Evolutionary conservation across 35 echinoderm and acorn worm genomes (phyloP), one percentile per base, ranked within the genome.

Genomic region (Hemicentrotus pulcherrimus): DNA sequence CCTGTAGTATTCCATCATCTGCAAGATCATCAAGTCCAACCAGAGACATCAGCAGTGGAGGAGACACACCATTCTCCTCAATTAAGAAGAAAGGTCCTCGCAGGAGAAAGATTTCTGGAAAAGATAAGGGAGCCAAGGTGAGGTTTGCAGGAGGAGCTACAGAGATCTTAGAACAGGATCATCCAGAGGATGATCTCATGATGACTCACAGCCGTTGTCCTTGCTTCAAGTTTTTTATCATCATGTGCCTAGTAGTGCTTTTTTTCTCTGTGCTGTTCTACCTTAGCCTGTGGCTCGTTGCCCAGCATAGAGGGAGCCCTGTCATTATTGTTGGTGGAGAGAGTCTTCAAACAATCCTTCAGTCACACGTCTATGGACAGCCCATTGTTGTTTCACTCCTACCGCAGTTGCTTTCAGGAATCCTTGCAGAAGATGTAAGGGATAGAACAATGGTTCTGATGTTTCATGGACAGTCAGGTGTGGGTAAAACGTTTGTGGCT

Each of bases 101-200:
- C 46, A 93, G 91, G 91, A 50, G 91, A 58, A 93, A 93, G 46
- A 93, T 93, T 8, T 93, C 91, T 5, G 48, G 91, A 31, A 93
- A 58, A n/a, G 91, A 93, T 47, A 58, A 47, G 46, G 48, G 48
- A 47, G 48, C 15, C 46, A 93, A 58, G 48, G 48, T 58, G 48
- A 48, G 48, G 91, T 93, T 93, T 47, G 85, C 86, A 61, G 71
- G 78, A 86, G 94, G 92, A 41, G 94, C 94, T 46, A 47, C 86
- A 52, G 95, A 93, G 35, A 96, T 96, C 92, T 55, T 96, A 31
- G 95, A 96, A 24, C 92, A 96, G 94, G 95, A 96, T 61, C 95
- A 96, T 88, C 95, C 95, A 28, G 92, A 96, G 47, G 95, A 96
- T 31, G 91, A 52, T 47, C 19, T 86, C 2, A 61, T 59, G 11